Evolutionary conservation across 2,888 invertebrate species (phyloP), one percentile per base, ranked within the genome.

Genomic region (Noctuana brunneofusca): DNA sequence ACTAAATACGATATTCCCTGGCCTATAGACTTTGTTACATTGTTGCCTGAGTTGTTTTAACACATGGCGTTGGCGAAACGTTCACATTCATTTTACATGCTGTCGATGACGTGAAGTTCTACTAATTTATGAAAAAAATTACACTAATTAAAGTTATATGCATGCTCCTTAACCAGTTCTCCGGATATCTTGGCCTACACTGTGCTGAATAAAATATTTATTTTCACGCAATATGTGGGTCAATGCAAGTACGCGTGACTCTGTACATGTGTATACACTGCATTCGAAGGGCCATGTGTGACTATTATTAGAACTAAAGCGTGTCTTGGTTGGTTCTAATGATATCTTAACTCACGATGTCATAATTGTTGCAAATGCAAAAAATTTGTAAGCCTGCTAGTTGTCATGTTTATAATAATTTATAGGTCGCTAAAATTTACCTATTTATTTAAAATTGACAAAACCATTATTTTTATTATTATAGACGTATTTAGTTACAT

Each of bases 191-290:
- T 41, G 16, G 14, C 52, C 14, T 41, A 52, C 43, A 59, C 32
- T 14, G 52, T 52, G 63, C 60, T 68, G 63, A 62, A 66, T 59
- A 65, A 62, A 62, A 65, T 73, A 80, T 87, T 84, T 83, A 86
- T 87, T 85, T 85, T 82, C 78, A 60, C 38, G 71, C 76, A 71
- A 79, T 78, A 89, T 86, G 88, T 90, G 75, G 90, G 90, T 90
- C 90, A 90, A 86, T 90, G 89, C 81, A 72, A 84, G 73, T 73
- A 69, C 74, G 73, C 74, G 53, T 59, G 59, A 59, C 53, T 50
- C 49, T 54, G 32, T 46, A 54, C 49, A 62, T 32, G 22, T 60
- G 60, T 59, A 54, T 46, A 48, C 49, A 65, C 59, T 66, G 66
- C 68, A 80, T 75, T 80, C 74, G 71, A 75, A 77, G 75, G 74